Base-by-base conservation (phyloP, 2,888 invertebrate species). In the Idaea biselata region DNA sequence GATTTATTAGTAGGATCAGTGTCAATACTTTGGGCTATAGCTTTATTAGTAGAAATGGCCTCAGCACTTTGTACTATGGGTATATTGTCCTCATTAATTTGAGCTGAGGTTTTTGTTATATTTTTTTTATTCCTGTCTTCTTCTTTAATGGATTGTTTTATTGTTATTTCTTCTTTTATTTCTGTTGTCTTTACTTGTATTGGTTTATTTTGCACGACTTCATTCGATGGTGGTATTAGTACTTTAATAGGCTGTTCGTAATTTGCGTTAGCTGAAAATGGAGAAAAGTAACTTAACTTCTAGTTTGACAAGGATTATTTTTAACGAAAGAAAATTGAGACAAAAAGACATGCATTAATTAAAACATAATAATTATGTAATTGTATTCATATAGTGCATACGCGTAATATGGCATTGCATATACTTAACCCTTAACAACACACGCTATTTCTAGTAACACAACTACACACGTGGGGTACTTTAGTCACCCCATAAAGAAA, bases 251-350 rank as follows among this genome's bases (percentile, higher is more conserved):
- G 18, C 17, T 60, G 59, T 61, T 64, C 66, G 61, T 67, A 59
- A 63, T 62, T 64, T 18, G 64, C 32, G 60, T 61, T 64, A 32
- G 64, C 67, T 67, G 58, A 14, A 65, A 44, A 8, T 44, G 14
- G 6, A 44, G 3, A 44, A 44, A 44, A n/a, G n/a, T n/a, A n/a
- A 14, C 44, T 44, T 8, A 14, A 44, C 44, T 44, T 44, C 44
- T 14, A 11, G 6, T 14, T 33, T 5, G 25, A 25, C 25, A 5
- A 25, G n/a, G n/a, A n/a, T n/a, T n/a, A n/a, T n/a, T n/a, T n/a
- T n/a, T n/a, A n/a, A n/a, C n/a, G n/a, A n/a, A n/a, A n/a, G n/a
- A n/a, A n/a, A n/a, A n/a, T n/a, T n/a, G n/a, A n/a, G n/a, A n/a
- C n/a, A n/a, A n/a, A n/a, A n/a, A n/a, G n/a, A n/a, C n/a, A n/a